Evolutionary conservation across 2,113 vertebrate genomes (phyloP).

Genomic region (Ceyx melanurus): DNA sequence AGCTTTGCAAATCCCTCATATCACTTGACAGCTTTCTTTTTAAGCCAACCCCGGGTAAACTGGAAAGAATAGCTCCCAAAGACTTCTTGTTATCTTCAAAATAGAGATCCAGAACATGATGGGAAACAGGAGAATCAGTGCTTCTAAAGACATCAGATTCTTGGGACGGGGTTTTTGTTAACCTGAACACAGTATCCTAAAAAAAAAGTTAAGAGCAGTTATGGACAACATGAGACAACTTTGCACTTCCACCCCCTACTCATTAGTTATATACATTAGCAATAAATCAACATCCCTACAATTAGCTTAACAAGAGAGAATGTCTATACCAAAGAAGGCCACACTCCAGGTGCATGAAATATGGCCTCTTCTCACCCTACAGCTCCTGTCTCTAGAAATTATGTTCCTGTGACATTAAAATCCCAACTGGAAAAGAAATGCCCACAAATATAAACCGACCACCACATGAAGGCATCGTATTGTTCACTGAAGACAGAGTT

Average conservation of each 20-base stretch:
- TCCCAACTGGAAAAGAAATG: not conserved
- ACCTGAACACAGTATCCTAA: conserved; percentile 76
- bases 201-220: conserved; percentile 39
- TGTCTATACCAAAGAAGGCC: not conserved
- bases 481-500: not conserved
- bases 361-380: not conserved
- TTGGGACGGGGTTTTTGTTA: conserved; percentile 73
- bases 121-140: conserved; percentile 63
- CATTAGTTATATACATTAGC: not conserved
- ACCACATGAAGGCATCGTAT: not conserved
- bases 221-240: not conserved
- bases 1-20: conserved; percentile 29
- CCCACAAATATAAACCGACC: not conserved
- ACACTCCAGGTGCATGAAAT: not conserved
- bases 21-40: conserved; percentile 85
- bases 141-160: conserved; percentile 66
- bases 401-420: not conserved
- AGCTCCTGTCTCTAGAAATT: not conserved
- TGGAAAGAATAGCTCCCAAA: conserved; percentile 76
- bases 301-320: not conserved
- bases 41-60: conserved; percentile 71
- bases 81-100: conserved; percentile 77
- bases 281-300: not conserved
- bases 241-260: not conserved
- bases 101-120: conserved; percentile 57